Percentiles rank a stretch among this genome's conserved stretches.
Conservation (phyloP, 2,888 invertebrate species). For the Aphodius granarius region DNA sequence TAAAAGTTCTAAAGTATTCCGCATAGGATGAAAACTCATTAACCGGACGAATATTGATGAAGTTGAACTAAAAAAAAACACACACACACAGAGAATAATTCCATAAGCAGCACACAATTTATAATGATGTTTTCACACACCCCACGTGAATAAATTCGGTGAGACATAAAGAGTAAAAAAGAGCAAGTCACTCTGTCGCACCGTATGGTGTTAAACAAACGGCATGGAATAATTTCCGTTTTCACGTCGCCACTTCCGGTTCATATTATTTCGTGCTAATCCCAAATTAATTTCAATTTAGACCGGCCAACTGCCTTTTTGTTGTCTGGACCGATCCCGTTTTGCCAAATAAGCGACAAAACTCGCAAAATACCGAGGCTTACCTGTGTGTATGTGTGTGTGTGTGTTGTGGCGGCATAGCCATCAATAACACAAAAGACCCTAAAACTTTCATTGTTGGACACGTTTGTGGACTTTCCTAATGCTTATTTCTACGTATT, state of each 20-base stretch:
- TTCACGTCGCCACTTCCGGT: constrained; percentile 35
- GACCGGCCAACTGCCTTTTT: constrained; percentile 9
- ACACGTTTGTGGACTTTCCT: constrained; percentile 6
- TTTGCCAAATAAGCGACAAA: neutral
- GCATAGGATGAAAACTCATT: neutral
- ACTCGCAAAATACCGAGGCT: neutral
- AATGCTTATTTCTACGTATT: neutral
- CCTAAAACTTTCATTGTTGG: constrained; percentile 1
- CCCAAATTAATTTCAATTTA: constrained; percentile 27
- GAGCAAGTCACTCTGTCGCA: constrained; percentile 32
- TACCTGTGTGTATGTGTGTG: constrained; percentile 1
- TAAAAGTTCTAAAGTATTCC: too few species aligned
- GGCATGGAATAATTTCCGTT: constrained; percentile 36
- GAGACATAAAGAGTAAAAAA: constrained; percentile 20
- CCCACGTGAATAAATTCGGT: constrained; percentile 17
- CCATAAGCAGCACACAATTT: neutral
- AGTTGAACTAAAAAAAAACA: neutral
- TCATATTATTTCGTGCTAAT: constrained; percentile 26
- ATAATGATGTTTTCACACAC: constrained; percentile 8
- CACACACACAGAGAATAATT: neutral
- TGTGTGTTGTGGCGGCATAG: neutral
- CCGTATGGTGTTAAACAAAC: constrained; percentile 33
- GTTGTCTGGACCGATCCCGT: neutral
- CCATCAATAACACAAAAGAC: neutral
- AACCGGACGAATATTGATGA: neutral